Conservation (phyloP, 2,797 vertebrate genomes). For the Dendrocincla tyrannina region DNA sequence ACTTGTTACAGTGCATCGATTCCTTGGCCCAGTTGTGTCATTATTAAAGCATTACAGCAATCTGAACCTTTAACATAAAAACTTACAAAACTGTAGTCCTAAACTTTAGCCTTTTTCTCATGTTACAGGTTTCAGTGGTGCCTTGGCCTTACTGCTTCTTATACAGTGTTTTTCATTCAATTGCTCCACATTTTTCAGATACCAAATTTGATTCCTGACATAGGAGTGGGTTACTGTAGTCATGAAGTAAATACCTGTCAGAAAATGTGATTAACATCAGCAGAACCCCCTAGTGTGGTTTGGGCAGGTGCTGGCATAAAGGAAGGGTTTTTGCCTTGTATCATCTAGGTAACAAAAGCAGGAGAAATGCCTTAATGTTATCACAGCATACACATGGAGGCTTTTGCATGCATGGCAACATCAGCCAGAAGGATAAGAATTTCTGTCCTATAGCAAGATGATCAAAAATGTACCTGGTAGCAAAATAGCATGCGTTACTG, state of each 20-base stretch:
- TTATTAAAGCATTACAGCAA: background rate
- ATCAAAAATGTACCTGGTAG: background rate
- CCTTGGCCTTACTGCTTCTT: background rate
- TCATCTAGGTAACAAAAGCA: background rate
- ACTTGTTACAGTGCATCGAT: background rate
- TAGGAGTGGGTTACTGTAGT: background rate
- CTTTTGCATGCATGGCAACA: background rate
- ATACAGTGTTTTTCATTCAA: background rate
- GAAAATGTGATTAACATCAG: background rate
- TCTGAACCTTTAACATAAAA: conserved; percentile 49
- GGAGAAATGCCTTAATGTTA: background rate
- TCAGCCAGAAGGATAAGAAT: background rate
- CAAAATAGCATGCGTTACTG: background rate
- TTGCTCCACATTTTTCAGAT: background rate
- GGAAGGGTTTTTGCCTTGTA: background rate
- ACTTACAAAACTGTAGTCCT: background rate
- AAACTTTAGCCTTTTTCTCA: background rate
- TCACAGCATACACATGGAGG: background rate
- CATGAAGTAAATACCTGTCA: background rate
- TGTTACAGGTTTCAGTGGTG: background rate
- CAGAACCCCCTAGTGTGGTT: background rate
- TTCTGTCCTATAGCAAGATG: background rate
- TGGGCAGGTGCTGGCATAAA: background rate
- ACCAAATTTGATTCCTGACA: background rate
- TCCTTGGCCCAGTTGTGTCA: conserved; percentile 1